A percentile compares a stretch with the other conserved stretches of the same genome.
These are phyloP conservation scores for Drosophila prostipennis DNA, from an alignment of 2,888 invertebrate species.

Conservation along the genomic window DNA sequence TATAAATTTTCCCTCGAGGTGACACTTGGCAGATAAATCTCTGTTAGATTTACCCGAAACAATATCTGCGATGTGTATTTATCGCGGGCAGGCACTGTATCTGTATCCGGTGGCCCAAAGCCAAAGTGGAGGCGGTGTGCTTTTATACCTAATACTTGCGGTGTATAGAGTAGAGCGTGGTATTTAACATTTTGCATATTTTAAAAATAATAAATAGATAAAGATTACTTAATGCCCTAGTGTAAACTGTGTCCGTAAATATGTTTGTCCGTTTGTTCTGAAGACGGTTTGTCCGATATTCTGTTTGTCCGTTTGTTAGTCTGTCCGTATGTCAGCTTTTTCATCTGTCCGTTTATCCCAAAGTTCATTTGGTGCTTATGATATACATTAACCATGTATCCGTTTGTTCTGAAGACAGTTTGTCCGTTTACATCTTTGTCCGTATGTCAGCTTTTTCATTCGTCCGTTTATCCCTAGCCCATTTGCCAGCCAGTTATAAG, in stretches of 20 bases:
- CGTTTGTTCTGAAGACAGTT: background rate
- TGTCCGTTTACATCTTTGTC: background rate
- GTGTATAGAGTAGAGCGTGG: too few relatives aligned
- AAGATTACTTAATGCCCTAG: too few relatives aligned
- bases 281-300: background rate
- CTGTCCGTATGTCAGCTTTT: background rate
- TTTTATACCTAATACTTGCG: background rate
- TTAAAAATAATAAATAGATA: too few relatives aligned
- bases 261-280: background rate
- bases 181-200: too few relatives aligned
- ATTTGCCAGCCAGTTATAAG: background rate
- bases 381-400: background rate
- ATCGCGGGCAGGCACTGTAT: conserved; percentile 34
- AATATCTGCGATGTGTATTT: conserved; percentile 59
- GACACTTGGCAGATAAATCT: conserved; percentile 81
- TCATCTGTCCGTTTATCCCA: background rate
- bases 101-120: conserved; percentile 28
- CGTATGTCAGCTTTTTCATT: background rate
- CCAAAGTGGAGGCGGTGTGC: conserved; percentile 20
- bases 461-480: too few relatives aligned
- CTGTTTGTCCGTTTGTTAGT: background rate
- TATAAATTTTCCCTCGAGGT: conserved; percentile 78
- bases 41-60: conserved; percentile 61
- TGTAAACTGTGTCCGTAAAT: background rate
- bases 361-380: too few relatives aligned